Base-by-base conservation (phyloP, 2,888 invertebrate genomes). In the Tanypteryx hageni region DNA sequence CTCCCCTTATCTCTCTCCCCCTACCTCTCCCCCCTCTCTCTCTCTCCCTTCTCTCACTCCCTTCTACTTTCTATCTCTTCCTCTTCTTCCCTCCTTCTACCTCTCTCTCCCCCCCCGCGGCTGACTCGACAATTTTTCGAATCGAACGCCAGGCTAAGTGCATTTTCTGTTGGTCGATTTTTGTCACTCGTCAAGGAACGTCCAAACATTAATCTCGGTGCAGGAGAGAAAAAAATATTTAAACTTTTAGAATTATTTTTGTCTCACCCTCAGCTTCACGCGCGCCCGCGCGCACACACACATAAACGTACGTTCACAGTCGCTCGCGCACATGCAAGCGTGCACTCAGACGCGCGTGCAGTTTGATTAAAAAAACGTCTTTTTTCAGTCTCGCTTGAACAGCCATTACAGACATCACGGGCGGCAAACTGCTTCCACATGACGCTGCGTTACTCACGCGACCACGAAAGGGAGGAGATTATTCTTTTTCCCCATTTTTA, bases 381-480 rank as follows among this genome's bases (percentile, higher is more conserved):
- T 14, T 8, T n/a, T 44, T 44, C n/a, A 18, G 89, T 64, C 44
- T 44, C 44, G 89, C 64, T 56, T 64, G 64, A 64, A 56, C n/a
- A 56, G 64, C 27, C 89, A 64, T 61, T 89, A 31, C 31, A 89
- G 44, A 64, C 89, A 64, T 27, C 64, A 44, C 89, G 27, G 89
- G 44, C 89, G 22, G 89, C 44, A 44, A 89, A 89, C 31, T 89
- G 64, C 61, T 89, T 61, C 56, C 89, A 89, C n/a, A 31, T 61
- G 68, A 9, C 68, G n/a, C 64, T n/a, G 10, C 68, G 18, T 64
- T n/a, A n/a, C 61, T 27, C 83, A n/a, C 11, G 5, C 56, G 31
- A 57, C 58, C 58, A 22, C 57, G 22, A 18, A 61, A 44, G 68
- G 64, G 64, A 18, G n/a, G 89, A 86, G 22, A 61, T 76, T 76